These are phyloP conservation scores for Argyra leucocephala DNA, from an alignment of 2,888 invertebrate species.

Conservation along the genomic window DNA sequence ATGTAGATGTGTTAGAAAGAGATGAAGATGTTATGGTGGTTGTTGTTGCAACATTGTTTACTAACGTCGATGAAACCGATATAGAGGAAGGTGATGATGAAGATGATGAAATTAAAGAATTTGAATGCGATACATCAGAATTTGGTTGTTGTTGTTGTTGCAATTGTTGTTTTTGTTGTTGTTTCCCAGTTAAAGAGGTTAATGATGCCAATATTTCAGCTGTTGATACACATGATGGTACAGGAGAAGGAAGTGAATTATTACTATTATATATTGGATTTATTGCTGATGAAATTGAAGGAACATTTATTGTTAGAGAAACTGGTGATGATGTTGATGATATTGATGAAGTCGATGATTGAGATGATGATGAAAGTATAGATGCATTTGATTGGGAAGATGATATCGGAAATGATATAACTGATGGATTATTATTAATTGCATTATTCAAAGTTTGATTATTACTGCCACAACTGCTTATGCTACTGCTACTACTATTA, in stretches of 20 bases:
- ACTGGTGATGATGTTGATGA: not conserved
- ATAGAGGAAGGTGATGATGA: not conserved
- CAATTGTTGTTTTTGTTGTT: slow-evolving; percentile 25
- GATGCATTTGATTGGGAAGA: slow-evolving; percentile 16
- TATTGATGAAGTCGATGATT: not conserved
- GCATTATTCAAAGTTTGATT: slow-evolving; percentile 19
- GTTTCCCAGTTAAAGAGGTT: slow-evolving; percentile 10
- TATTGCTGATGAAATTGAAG: not conserved
- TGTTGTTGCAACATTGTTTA: slow-evolving; percentile 12
- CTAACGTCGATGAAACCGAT: slow-evolving; percentile 10
- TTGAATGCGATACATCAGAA: slow-evolving; percentile 24
- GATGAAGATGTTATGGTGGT: slow-evolving; percentile 18
- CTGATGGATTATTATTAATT: slow-evolving; percentile 10
- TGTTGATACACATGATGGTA: not conserved
- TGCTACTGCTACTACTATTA: slow-evolving; percentile 12
- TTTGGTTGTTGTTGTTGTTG: slow-evolving; percentile 28
- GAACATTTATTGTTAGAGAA: not conserved
- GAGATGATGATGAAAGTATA: slow-evolving; percentile 20
- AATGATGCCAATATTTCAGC: slow-evolving; percentile 12
- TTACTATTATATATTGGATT: not conserved
- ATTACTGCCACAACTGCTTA: slow-evolving; percentile 14
- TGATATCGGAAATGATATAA: slow-evolving; percentile 19
- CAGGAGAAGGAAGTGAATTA: not conserved
- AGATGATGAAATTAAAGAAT: slow-evolving; percentile 15
- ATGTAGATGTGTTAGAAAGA: slow-evolving; percentile 22